Evolutionary conservation across 2,113 vertebrate species (phyloP).

Genomic region (Ramphastos sulfuratus): DNA sequence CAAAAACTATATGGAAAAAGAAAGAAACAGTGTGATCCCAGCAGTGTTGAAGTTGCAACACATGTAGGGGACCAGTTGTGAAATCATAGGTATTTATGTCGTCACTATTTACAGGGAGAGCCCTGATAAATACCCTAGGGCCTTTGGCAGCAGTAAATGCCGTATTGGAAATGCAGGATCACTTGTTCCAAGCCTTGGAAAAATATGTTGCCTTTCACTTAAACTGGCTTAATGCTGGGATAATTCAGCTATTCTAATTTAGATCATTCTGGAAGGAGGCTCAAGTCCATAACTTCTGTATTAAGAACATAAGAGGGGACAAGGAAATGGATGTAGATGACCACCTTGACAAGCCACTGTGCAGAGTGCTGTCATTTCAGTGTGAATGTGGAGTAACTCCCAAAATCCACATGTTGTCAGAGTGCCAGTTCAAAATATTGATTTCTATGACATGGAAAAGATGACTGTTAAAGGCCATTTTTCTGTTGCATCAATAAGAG

Average conservation of each 20-base stretch:
- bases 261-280: not conserved
- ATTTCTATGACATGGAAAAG: not conserved
- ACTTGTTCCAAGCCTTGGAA: not conserved
- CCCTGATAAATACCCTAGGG: not conserved
- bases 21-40: not conserved
- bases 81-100: not conserved
- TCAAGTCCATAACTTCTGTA: not conserved
- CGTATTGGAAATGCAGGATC: not conserved
- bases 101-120: not conserved
- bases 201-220: not conserved
- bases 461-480: not conserved
- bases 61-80: not conserved
- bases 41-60: not conserved
- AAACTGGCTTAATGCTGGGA: not conserved
- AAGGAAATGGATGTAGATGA: not conserved
- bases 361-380: not conserved
- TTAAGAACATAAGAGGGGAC: not conserved
- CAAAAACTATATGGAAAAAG: not conserved
- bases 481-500: not conserved
- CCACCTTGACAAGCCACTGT: not conserved
- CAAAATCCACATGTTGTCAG: not conserved
- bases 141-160: not conserved
- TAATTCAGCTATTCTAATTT: not conserved
- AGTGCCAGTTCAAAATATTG: not conserved
- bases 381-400: not conserved